These are phyloP conservation scores for Megamerina dolium DNA, from an alignment of 2,888 invertebrate genomes.

Conservation along the genomic window DNA sequence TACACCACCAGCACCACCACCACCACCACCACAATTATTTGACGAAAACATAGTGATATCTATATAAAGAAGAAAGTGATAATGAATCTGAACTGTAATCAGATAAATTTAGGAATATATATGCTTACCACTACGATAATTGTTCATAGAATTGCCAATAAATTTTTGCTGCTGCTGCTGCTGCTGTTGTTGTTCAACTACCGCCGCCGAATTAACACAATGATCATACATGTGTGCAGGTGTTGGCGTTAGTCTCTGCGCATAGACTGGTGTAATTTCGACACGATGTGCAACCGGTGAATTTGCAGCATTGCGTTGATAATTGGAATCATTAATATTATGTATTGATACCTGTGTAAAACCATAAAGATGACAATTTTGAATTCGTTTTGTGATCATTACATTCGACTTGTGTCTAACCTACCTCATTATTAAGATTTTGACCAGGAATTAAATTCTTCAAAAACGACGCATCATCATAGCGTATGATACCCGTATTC, in stretches of 20 bases:
- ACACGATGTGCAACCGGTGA: slow-evolving; percentile 46
- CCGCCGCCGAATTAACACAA: slow-evolving; percentile 21
- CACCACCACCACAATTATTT: slow-evolving; percentile 72
- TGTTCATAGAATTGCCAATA: slow-evolving; percentile 23
- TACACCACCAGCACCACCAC: slow-evolving; percentile 50
- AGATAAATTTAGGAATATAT: not conserved
- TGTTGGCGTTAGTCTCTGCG: slow-evolving; percentile 29
- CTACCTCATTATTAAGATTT: slow-evolving; percentile 48
- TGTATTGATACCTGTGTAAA: slow-evolving; percentile 47
- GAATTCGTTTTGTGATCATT: not conserved
- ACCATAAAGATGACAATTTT: not conserved
- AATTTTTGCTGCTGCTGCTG: slow-evolving; percentile 17
- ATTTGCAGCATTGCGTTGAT: slow-evolving; percentile 38
- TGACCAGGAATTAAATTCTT: slow-evolving; percentile 50
- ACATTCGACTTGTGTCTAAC: slow-evolving; percentile 8
- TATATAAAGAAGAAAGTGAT: slow-evolving; percentile 8
- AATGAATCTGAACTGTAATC: not conserved
- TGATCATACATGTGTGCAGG: slow-evolving; percentile 36
- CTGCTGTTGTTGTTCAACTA: slow-evolving; percentile 16
- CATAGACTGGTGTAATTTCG: slow-evolving; percentile 47
- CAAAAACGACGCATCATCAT: slow-evolving; percentile 47
- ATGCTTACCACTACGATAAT: slow-evolving; percentile 34
- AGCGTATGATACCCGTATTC: slow-evolving; percentile 45
- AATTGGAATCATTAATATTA: slow-evolving; percentile 49
- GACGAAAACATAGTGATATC: slow-evolving; percentile 5